Conservation (phyloP, 2,797 vertebrate species). For the Gadopsis bispinosus region DNA sequence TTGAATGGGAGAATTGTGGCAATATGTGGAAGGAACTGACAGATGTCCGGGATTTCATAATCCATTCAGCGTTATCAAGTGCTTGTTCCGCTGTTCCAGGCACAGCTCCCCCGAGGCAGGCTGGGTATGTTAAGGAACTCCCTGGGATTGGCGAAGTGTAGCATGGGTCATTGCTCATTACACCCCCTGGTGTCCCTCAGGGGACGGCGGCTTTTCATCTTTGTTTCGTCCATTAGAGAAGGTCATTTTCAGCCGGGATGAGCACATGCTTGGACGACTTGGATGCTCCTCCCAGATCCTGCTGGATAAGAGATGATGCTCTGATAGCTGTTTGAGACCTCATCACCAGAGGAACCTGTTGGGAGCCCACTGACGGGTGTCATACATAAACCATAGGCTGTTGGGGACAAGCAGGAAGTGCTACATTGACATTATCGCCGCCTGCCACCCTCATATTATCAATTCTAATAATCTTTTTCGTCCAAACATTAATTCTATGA, state of each 20-base stretch:
- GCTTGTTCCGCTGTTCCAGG: conserved; percentile 64
- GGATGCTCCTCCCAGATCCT: conserved; percentile 32
- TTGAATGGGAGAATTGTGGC: conserved; percentile 26
- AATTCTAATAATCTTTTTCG: neutral
- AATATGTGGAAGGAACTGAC: conserved; percentile 44
- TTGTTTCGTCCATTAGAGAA: conserved; percentile 57
- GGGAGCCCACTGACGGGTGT: conserved; percentile 16
- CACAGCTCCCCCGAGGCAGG: conserved; percentile 49
- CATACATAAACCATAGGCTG: conserved; percentile 30
- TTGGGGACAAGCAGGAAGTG: neutral
- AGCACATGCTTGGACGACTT: conserved; percentile 48
- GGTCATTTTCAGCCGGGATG: conserved; percentile 57
- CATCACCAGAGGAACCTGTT: conserved; percentile 33
- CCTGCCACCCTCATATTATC: neutral
- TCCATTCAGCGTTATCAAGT: conserved; percentile 62
- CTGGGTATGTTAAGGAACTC: conserved; percentile 60
- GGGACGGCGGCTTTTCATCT: conserved; percentile 53
- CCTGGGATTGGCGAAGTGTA: conserved; percentile 55
- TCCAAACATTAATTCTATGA: neutral
- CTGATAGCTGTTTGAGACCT: conserved; percentile 38
- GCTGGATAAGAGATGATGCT: conserved; percentile 39
- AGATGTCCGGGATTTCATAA: conserved; percentile 57
- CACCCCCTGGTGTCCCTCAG: conserved; percentile 69
- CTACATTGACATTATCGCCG: neutral
- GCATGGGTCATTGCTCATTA: conserved; percentile 77